These are phyloP conservation scores for Pollenia amentaria DNA, from an alignment of 2,888 invertebrate genomes.

Conservation along the genomic window DNA sequence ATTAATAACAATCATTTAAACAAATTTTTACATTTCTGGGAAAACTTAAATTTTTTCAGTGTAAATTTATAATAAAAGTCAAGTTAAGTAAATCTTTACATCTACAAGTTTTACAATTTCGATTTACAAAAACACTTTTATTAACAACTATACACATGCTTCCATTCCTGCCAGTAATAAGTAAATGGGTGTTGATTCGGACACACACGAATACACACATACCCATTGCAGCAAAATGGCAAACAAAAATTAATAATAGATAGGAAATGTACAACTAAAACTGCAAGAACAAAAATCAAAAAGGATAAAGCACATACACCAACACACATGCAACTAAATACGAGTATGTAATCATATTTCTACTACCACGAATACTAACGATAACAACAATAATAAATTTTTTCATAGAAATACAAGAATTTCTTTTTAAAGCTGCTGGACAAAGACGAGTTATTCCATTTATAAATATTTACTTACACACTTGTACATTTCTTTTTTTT, in stretches of 20 bases:
- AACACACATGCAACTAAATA: not conserved
- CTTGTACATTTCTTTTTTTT: not conserved
- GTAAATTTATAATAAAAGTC: slow-evolving; percentile 21
- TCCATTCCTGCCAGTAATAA: slow-evolving; percentile 15
- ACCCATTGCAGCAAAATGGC: not conserved
- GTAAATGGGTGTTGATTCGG: slow-evolving; percentile 12
- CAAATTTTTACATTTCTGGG: no score
- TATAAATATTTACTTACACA: slow-evolving; percentile 31
- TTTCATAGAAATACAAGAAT: slow-evolving; percentile 29
- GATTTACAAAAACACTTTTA: not conserved
- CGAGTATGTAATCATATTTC: not conserved
- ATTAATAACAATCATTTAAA: no score
- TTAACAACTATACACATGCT: slow-evolving; percentile 17
- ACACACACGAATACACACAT: not conserved
- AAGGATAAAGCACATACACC: not conserved
- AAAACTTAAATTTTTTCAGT: not conserved
- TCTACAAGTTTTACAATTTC: slow-evolving; percentile 29
- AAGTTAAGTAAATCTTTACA: slow-evolving; percentile 41
- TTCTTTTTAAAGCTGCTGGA: not conserved
- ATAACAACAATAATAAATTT: slow-evolving; percentile 28
- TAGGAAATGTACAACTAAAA: slow-evolving; percentile 49
- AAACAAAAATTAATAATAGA: slow-evolving; percentile 43
- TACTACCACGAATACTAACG: slow-evolving; percentile 7
- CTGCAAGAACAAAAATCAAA: slow-evolving; percentile 21
- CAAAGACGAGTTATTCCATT: slow-evolving; percentile 31